Base-by-base conservation (phyloP, 2,797 vertebrate genomes). In the Loris lydekkerianus region DNA sequence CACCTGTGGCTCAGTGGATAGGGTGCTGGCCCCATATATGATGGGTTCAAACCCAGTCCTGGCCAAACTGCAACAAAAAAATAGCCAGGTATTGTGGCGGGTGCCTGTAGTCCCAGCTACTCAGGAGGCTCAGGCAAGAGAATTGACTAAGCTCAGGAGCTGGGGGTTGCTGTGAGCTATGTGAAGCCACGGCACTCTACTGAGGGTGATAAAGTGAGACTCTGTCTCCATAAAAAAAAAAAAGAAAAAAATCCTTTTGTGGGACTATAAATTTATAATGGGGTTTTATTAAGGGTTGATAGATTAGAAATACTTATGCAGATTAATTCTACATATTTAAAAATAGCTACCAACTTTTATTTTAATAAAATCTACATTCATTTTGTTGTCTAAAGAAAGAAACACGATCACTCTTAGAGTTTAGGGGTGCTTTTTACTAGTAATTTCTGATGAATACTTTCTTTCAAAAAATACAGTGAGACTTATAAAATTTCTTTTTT, bases 331-430 rank as follows among this genome's bases (percentile, higher is more conserved):
- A 46, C 5, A 10, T 88, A 80, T 83, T 69, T 87, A 34, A 95
- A 8, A 93, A 86, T 56, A 84, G 17, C 29, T 43, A 37, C 49
- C 65, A 91, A 70, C n/a, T 89, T 27, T 2, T 49, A 63, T 77
- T 91, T 80, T 91, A 56, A 82, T 93, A 88, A 86, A 93, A 86
- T 81, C 43, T 61, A 53, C 53, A 11, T 53, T 94, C 15, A 43
- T 40, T 84, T 86, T 93, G 34, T 10, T 67, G 29, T 49, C 82
- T 73, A 76, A 58, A 53, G 29, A 65, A 83, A 72, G 58, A 77
- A 61, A 49, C 9, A 46, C 14, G 29, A 75, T 69, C 87, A 80
- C 75, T 84, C 60, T 93, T 53, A 58, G 89, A 76, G 4, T 76
- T 60, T 77, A 91, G n/a, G n/a, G 27, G 31, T 56, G 63, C 31